Percentiles rank a stretch among this genome's conserved stretches.
Conservation (phyloP, 2,113 vertebrate genomes). For the Helogale parvula region DNA sequence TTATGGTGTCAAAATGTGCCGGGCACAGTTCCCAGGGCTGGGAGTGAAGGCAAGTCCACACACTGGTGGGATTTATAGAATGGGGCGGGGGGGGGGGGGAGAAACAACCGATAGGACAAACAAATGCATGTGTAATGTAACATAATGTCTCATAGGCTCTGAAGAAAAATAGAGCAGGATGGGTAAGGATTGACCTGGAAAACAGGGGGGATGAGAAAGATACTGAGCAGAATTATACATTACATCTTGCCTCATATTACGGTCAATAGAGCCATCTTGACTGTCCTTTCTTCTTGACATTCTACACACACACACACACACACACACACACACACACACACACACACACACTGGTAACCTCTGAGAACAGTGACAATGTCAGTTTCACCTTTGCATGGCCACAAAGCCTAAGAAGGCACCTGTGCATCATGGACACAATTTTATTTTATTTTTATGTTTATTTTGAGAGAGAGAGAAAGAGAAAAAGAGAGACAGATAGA, state of each 20-base stretch:
- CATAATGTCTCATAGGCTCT: too few relatives aligned
- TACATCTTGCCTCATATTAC: neutral
- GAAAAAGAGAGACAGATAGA: too few relatives aligned
- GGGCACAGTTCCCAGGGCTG: accelerated
- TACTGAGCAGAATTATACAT: neutral
- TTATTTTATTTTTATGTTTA: too few relatives aligned
- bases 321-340: neutral
- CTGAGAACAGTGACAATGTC: neutral
- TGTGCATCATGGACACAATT: neutral
- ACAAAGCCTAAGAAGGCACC: neutral
- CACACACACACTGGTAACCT: neutral
- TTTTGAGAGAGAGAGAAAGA: too few relatives aligned
- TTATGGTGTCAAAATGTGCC: neutral
- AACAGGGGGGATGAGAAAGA: accelerated
- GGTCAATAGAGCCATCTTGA: neutral
- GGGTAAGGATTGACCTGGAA: neutral
- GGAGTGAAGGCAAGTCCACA: neutral
- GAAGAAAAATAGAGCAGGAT: neutral
- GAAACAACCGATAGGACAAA: accelerated
- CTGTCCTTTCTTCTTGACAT: neutral
- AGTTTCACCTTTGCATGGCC: neutral
- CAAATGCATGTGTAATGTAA: too few relatives aligned
- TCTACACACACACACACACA: neutral
- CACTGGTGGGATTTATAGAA: too few relatives aligned
- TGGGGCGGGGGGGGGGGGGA: too few relatives aligned